Base-by-base conservation (phyloP, 2,888 invertebrate genomes). In the Metallyticus violacea region DNA sequence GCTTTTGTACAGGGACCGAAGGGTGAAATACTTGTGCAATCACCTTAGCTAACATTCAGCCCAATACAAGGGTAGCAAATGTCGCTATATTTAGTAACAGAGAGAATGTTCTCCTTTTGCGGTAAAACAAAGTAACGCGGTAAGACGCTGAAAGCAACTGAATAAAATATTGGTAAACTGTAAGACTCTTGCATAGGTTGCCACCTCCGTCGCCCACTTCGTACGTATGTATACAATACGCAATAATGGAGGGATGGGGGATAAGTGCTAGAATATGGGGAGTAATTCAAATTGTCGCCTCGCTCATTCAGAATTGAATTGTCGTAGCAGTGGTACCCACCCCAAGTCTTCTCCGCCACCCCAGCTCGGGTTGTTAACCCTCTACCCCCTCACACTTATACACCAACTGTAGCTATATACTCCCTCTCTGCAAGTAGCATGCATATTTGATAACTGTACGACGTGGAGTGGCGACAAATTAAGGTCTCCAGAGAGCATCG, bases 391-490 rank as follows among this genome's bases (percentile, higher is more conserved):
- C n/a, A n/a, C 30, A 62, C 28, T 77, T 30, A 77, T 26, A 81
- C 29, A 25, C 83, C 83, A 28, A 26, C 79, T 27, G 15, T 79
- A 26, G 26, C 27, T 25, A 27, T 30, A 81, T 26, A 28, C 40
- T 62, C 25, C 82, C 82, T 30, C n/a, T n/a, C 40, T 79, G 40
- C 85, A 81, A 25, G 81, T 83, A 62, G 84, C 88, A 88, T 88
- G 88, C 88, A 88, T 88, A 88, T 88, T 88, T 88, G 87, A 88
- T 88, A 88, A 87, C 87, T 86, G 30, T 76, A 77, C 62, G 26
- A 77, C 85, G 77, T 40, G 79, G 86, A 86, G 86, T 84, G 88
- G 87, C 85, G 88, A 88, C 88, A 87, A 88, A 88, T 88, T 85
- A 87, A 86, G 85, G 86, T 76, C 88, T 79, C 88, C 80, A 40